Evolutionary conservation across 2,113 vertebrate genomes (phyloP), one percentile per base, ranked within the genome.

Genomic region (Alethe diademata): DNA sequence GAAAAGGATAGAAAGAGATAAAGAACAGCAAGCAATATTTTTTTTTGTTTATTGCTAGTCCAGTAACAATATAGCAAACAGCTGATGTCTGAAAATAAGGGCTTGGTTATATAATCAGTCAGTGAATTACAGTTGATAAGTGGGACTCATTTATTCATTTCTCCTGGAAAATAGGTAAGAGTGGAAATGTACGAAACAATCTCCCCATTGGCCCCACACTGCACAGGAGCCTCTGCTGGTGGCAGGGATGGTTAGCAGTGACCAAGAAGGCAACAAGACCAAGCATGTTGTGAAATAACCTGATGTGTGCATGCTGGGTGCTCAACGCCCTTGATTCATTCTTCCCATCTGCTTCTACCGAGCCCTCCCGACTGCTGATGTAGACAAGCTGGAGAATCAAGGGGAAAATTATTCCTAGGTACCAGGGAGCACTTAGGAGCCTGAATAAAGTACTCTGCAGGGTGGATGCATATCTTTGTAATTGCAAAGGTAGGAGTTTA

Each of bases 261-360:
- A 20, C 47, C 14, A 1, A 76, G 42, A 61, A 69, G 43, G 38
- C 24, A 66, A 22, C 28, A 29, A 57, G 40, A 73, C 9, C 23
- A 40, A n/a, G 51, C 1, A 1, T 12, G 6, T 3, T 79, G 45
- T 28, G 42, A 65, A 83, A 45, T 40, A 47, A 56, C 8, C 29
- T 20, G 47, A 16, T 54, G 12, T 42, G 26, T 61, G 25, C 19
- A 4, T 4, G 6, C 28, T 61, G 64, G 19, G 31, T 57, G 45
- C 50, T 76, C 74, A 67, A 8, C 36, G 25, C 33, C 17, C 14
- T 40, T 28, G 2, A 65, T 64, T 61, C 25, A 3, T 40, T 31
- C 62, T 83, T 36, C 42, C 64, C 8, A 12, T 51, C 24, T 0
- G 0, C 48, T 75, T 20, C 28, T 48, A 1, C 42, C 3, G 2